Evolutionary conservation across 1,140 invertebrate species (phyloP), one percentile per base, ranked within the genome.

Genomic region (Pseudachorutes palmiensis): DNA sequence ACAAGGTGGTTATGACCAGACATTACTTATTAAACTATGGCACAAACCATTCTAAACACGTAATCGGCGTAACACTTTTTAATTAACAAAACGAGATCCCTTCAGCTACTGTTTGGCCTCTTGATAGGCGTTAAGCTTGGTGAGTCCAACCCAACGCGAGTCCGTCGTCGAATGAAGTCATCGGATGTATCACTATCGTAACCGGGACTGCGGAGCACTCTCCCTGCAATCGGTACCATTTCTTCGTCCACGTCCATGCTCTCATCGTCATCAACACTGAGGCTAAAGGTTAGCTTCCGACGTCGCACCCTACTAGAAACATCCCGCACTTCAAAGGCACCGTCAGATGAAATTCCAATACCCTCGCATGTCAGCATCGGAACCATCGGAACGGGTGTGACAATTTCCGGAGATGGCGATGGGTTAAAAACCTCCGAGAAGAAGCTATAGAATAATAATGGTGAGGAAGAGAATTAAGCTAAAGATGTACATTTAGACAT

Each of bases 381-480:
- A 12, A 19, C 19, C 9, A 45, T 45, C 36, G 36, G 36, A 26
- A 2, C 31, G 12, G 45, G 2, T 19, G 32, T 5, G 12, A 63
- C 26, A 3, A 14, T 14, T 19, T 9, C 16, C 12, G 59, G 33
- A 41, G 31, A 24, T 48, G 61, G 61, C 5, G 61, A 45, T 36
- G 61, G 36, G 3, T 19, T 12, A 45, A 63, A 45, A 12, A 19
- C 5, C 36, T 28, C 19, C 5, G 61, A 63, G 36, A 63, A 63
- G 33, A 63, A 63, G 22, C 61, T 63, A 2, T 3, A 48, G n/a
- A 32, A 63, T 48, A 63, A 45, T 41, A 5, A 63, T 5, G 5
- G 19, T 24, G 74, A 41, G 5, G 14, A 63, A 22, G 14, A 45
- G 24, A 36, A 22, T 16, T 28, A 48, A 45, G 29, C 9, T 45